Evolutionary conservation across 1,140 invertebrate genomes (phyloP), one percentile per base, ranked within the genome.

Genomic region (Zaprionus inermis): DNA sequence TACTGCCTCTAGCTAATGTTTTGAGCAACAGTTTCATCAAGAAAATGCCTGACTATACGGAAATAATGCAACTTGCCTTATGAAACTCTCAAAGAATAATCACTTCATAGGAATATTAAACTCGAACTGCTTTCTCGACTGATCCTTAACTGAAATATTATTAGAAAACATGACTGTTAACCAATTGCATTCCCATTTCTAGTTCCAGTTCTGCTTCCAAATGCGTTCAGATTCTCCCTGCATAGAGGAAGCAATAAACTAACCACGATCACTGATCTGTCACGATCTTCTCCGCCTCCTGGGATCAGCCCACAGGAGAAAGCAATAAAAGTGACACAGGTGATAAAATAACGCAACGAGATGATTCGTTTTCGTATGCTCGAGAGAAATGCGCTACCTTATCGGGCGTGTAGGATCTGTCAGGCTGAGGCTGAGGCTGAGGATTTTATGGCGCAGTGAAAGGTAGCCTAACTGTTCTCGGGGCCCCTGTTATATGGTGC

Each of bases 311-410:
- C 78, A 56, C 63, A 67, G 74, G 68, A 79, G 81, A 82, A 81
- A 78, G 85, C 63, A 74, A 84, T 89, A 90, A 90, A 89, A 89
- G 38, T 80, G 85, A 85, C 81, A 75, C 52, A 76, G 72, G 84
- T 90, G 81, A 89, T 89, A 89, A 89, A 89, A 89, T 90, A 90
- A 82, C 71, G 75, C 68, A 79, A 89, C 84, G 68, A 84, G 73
- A 81, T 89, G 75, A 89, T 89, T 89, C 74, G 52, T 74, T 71
- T 58, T 20, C 52, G n/a, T 30, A 36, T 61, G 9, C 55, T 12
- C 38, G 38, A 44, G 38, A 18, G 38, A 44, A 44, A 44, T 44
- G 38, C n/a, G 68, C 51, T 30, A 10, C 2, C 51, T 56, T 89
- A 89, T 89, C 85, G 68, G 60, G 60, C 49, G 60, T 79, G 81